Conservation (phyloP, 2,113 vertebrate genomes). For the Pterocles gutturalis region DNA sequence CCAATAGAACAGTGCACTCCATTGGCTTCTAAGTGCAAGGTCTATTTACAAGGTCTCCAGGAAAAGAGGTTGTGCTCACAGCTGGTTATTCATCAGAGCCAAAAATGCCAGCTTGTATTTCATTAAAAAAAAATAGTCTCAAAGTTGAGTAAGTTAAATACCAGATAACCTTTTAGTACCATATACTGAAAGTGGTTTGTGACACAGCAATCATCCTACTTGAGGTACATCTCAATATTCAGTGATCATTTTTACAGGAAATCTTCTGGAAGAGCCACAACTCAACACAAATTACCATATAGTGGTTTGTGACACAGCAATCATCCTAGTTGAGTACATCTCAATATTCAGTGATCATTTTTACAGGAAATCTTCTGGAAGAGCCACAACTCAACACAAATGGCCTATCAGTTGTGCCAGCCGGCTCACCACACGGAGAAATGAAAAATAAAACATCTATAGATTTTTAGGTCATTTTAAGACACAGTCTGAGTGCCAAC, state of each 20-base stretch:
- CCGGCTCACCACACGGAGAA: not conserved
- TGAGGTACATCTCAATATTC: not conserved
- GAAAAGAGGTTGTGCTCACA: not conserved
- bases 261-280: conserved; percentile 26
- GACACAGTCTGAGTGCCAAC: not conserved
- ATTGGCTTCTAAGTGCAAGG: not conserved
- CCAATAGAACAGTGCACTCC: not conserved
- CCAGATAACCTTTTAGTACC: not conserved
- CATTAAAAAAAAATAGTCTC: not conserved
- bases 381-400: not conserved
- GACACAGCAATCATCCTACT: not conserved
- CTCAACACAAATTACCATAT: too few species aligned
- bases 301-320: not conserved
- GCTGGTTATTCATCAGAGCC: not conserved
- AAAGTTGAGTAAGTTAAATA: conserved; percentile 23
- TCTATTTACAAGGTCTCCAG: not conserved
- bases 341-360: conserved; percentile 11
- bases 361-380: conserved; percentile 34
- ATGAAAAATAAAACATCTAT: conserved; percentile 13
- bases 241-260: conserved; percentile 25
- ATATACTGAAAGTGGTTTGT: not conserved
- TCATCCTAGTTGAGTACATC: not conserved
- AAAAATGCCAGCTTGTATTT: not conserved
- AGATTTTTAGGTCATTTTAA: conserved; percentile 23
- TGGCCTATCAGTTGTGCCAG: not conserved